Base-by-base conservation (phyloP, 2,113 vertebrate genomes). In the Holacanthus passer region DNA sequence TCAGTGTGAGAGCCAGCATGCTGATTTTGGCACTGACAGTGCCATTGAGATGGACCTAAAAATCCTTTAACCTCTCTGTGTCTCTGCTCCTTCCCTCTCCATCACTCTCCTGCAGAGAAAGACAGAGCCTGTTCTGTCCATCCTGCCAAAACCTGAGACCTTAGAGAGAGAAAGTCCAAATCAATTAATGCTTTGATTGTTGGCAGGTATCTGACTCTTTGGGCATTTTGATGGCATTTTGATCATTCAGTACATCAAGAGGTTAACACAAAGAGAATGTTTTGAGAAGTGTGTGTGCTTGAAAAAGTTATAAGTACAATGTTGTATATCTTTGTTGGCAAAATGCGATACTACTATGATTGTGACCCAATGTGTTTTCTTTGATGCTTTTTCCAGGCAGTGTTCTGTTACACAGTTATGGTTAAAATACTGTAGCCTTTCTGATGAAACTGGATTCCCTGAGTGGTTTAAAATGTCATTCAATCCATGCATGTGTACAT, bases 21-120 rank as follows among this genome's bases (percentile, higher is more conserved):
- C 83, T 81, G 81, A 66, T 81, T 76, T 83, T 85, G 81, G 87
- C 77, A 79, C 12, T 8, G 37, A 22, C 16, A 62, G 52, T 59
- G 35, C 41, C 29, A 29, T 32, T 60, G 71, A 85, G 71, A 67
- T 37, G 45, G 43, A 69, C 48, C 53, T 27, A 50, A 79, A 68
- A 75, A 58, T 22, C 13, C 69, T 17, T 56, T 72, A 59, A 39
- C 52, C 52, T 22, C 80, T 41, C 31, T 9, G 32, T 56, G 55
- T 64, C 22, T 37, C 59, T 7, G 2, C 63, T 74, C 37, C 58
- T 68, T 58, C 59, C 5, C 63, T 66, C 52, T 73, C 35, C 35
- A 20, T 52, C 12, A 5, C 43, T 20, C 55, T 62, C 75, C 73
- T 17, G 77, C 70, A 60, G 79, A 74, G 59, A 74, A 7, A 74